phyloP scores from a whole-genome alignment of 2,797 vertebrate species.

The Chloroceryle amazona region DNA sequence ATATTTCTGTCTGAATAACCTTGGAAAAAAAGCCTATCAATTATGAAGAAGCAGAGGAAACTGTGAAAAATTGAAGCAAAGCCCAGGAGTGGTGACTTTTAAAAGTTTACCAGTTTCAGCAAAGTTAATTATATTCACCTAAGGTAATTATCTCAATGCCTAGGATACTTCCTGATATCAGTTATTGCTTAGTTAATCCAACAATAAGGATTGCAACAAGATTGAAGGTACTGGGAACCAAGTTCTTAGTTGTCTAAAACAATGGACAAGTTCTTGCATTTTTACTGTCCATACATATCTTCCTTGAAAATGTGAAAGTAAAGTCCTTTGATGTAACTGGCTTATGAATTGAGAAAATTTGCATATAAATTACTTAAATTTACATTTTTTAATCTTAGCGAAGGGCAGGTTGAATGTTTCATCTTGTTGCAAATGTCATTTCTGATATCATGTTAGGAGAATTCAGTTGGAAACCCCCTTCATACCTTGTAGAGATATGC shows the following conservation, averaged over 20 bases:
- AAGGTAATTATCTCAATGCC: not conserved
- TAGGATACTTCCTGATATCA: not conserved
- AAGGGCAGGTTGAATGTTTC: not conserved
- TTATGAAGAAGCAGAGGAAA: conserved; percentile 51
- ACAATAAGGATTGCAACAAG: not conserved
- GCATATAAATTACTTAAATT: not conserved
- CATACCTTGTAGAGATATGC: not conserved
- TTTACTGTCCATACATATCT: not conserved
- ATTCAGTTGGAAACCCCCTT: not conserved
- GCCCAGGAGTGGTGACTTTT: not conserved
- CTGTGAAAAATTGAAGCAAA: conserved; percentile 36
- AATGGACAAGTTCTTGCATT: not conserved
- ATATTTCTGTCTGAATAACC: conserved; percentile 52
- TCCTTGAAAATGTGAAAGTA: not conserved
- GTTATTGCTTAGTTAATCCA: not conserved
- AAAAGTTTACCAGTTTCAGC: not conserved
- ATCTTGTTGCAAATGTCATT: not conserved
- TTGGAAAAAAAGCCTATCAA: conserved; percentile 42
- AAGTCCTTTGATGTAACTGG: not conserved
- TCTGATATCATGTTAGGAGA: not conserved
- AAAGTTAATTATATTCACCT: not conserved
- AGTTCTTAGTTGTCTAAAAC: not conserved
- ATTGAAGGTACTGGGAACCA: not conserved
- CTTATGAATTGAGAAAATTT: not conserved
- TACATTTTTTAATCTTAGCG: not conserved